Percentiles rank a stretch among this genome's conserved stretches.
These are phyloP conservation scores for Oligia fasciuncula DNA, from an alignment of 2,888 invertebrate genomes.

Conservation along the genomic window DNA sequence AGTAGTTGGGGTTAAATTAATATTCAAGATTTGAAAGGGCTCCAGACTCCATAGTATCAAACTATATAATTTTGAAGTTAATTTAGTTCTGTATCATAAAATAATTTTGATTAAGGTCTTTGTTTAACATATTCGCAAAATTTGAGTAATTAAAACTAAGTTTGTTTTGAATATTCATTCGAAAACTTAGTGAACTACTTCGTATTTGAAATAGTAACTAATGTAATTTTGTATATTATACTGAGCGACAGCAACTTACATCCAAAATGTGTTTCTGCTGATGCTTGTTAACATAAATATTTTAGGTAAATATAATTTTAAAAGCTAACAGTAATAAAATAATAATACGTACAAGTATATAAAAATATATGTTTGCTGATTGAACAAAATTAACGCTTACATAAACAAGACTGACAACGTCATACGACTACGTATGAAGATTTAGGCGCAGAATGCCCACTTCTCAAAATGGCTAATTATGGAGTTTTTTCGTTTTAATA, in stretches of 20 bases:
- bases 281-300: not conserved
- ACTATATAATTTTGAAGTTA: slow-evolving; percentile 2
- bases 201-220: slow-evolving; percentile 33
- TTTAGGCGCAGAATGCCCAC: too few relatives aligned
- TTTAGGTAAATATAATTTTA: too few relatives aligned
- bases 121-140: slow-evolving; percentile 41
- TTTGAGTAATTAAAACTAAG: slow-evolving; percentile 50
- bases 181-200: slow-evolving; percentile 32
- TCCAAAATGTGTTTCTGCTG: not conserved
- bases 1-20: not conserved
- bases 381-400: too few relatives aligned
- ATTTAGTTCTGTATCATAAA: slow-evolving; percentile 8
- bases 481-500: too few relatives aligned
- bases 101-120: slow-evolving; percentile 17
- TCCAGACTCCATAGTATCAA: not conserved
- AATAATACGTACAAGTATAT: too few relatives aligned
- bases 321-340: too few relatives aligned
- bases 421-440: not conserved
- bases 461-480: too few relatives aligned
- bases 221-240: slow-evolving; percentile 16
- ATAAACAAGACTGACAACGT: too few relatives aligned
- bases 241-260: not conserved
- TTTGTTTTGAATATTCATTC: slow-evolving; percentile 47
- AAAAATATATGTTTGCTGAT: too few relatives aligned
- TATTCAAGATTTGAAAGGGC: not conserved